Evolutionary conservation across 1,140 invertebrate species (phyloP), one percentile per base, ranked within the genome.

Genomic region (Papilio xuthus): DNA sequence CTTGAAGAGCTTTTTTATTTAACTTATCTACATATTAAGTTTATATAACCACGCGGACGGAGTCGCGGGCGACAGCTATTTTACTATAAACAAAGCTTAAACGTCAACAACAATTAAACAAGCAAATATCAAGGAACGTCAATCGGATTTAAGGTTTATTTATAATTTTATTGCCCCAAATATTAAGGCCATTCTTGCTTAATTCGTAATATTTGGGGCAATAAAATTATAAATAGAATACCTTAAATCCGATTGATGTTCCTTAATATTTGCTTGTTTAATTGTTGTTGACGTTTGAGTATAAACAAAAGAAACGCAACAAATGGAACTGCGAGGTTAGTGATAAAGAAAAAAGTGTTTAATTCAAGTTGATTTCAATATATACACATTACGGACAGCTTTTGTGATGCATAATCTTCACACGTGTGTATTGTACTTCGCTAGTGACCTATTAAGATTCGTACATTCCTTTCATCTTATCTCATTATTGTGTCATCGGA

Each of bases 401-500:
- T 56, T 23, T 23, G 20, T 56, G 18, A 26, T 60, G 8, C 10
- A 26, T 23, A 60, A 28, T 4, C 26, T 67, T 67, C 7, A 67
- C 13, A 13, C 32, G 60, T 67, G 18, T 23, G 53, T 56, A 56
- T 56, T 56, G 4, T 67, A 28, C 13, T 67, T 67, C 26, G 18
- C 60, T 67, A 6, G 60, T 28, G 60, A 67, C 26, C 26, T 67
- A 67, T 32, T 15, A 67, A 67, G 23, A 67, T 67, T 26, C 26
- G 8, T 28, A 7, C 60, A 32, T 67, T 67, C 60, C 26, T 67
- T 67, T 32, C 26, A 12, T 67, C 60, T 28, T 67, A 67, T 67
- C 60, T 67, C 60, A 67, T 67, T 18, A 23, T 56, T n/a, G 53
- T 32, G 26, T 63, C 56, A 67, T 67, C 60, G 23, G 26, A 67